Base-by-base conservation (phyloP, 2,113 vertebrate genomes). In the Pangasianodon gigas region DNA sequence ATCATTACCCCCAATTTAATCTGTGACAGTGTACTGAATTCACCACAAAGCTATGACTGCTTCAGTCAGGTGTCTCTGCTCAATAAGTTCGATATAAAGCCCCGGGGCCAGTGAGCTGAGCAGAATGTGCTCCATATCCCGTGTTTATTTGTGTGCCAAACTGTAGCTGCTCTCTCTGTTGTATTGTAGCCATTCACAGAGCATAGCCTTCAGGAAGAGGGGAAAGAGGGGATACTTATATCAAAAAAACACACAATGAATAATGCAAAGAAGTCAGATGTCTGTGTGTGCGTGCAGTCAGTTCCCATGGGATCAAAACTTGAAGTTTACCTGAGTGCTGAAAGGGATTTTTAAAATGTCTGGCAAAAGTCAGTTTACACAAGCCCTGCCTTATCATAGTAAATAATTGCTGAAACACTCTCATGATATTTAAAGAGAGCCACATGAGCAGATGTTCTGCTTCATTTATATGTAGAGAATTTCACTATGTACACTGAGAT, bases 231-330 rank as follows among this genome's bases (percentile, higher is more conserved):
- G 58, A 83, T 37, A 52, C 41, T 82, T 52, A 60, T 44, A 29
- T 29, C 51, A 21, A 21, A 16, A 54, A 29, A 29, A 65, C 46
- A 85, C 71, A 71, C 19, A 67, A 71, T 90, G 74, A 90, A 90
- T 90, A 85, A 91, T 91, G 83, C 83, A 91, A 13, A 87, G 24
- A 87, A 87, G 71, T 51, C 46, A 86, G 86, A 89, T 60, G 71
- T 1, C 18, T 77, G 9, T 26, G 37, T 74, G 71, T 29, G 52
- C 48, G 41, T 85, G 81, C n/a, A 32, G 2, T 56, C 16, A 16
- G 6, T 56, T 7, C 52, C 52, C 41, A 62, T 48, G 44, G 58
- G 56, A 32, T 19, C 26, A 26, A n/a, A 86, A 77, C 32, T 24
- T 56, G 52, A 87, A 32, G 24, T 87, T 86, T 44, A 74, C 48